Evolutionary conservation across 2,113 vertebrate species (phyloP), one percentile per base, ranked within the genome.

Genomic region (Pristiophorus japonicus): DNA sequence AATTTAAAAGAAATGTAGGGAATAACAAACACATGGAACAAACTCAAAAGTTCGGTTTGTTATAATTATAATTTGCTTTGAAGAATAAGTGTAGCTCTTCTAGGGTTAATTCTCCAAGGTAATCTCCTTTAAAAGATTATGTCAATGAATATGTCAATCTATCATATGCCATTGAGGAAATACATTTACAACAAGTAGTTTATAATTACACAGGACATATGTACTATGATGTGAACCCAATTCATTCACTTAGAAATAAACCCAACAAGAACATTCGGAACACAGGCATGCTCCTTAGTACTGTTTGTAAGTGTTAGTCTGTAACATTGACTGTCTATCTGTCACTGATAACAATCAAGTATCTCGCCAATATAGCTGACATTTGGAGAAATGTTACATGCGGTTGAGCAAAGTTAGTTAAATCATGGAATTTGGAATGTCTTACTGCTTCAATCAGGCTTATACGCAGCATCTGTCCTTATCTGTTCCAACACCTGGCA

Each of bases 371-470:
- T 27, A 47, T 27, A 12, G 93, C 51, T 70, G 93, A 70, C 20
- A 47, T 30, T 94, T 94, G 93, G 38, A 70, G 24, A 94, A 70
- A 51, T 16, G 87, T 59, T 16, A 70, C 45, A 70, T 27, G 65
- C 34, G 42, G 65, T 24, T 94, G 65, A 94, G 66, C 93, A 70
- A 70, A 73, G 93, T 90, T 55, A 34, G 47, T 90, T 55, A 8
- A 11, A 27, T 14, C 10, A 34, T 27, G 7, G n/a, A 94, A 70
- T 94, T 70, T 73, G 24, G 42, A 70, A 45, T 70, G 42, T 34
- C 24, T 51, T 94, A 94, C 30, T 94, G 30, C 93, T 94, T 94
- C 93, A 94, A 94, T 70, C 42, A 94, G 66, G 45, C 66, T 94
- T 51, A 18, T 30, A 4, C 16, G 93, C 42, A 70, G 65, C 42